Percentiles rank a stretch among this genome's conserved stretches.
phyloP scores from a whole-genome alignment of 2,888 invertebrate genomes.

The Exephanes ischioxanthus region DNA sequence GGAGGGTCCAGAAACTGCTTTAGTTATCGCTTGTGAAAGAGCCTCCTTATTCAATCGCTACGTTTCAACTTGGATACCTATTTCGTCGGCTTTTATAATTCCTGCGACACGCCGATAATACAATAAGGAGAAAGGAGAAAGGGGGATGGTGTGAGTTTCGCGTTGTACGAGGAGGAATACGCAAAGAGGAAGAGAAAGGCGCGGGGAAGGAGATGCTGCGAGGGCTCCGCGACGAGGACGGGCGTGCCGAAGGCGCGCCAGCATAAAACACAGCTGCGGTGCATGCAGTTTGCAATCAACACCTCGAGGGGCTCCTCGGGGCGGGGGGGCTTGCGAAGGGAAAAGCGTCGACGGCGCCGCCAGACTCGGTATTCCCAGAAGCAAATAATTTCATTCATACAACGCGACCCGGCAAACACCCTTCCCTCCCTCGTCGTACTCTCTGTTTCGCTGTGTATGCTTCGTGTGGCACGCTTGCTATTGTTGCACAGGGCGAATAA shows the following conservation, averaged over 20 bases:
- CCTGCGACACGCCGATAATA: slow-evolving; percentile 82
- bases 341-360: slow-evolving; percentile 49
- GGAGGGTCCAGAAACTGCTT: neutral
- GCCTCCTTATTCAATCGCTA: slow-evolving; percentile 23
- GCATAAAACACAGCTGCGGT: slow-evolving; percentile 84
- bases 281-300: slow-evolving; percentile 81
- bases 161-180: slow-evolving; percentile 28
- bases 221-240: slow-evolving; percentile 45
- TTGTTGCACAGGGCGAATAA: slow-evolving; percentile 81
- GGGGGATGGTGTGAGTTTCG: slow-evolving; percentile 57
- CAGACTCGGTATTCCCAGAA: slow-evolving; percentile 82
- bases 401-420: slow-evolving; percentile 78
- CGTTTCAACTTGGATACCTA: slow-evolving; percentile 32
- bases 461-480: slow-evolving; percentile 80
- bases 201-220: slow-evolving; percentile 26
- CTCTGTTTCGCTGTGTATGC: slow-evolving; percentile 74
- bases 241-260: slow-evolving; percentile 61
- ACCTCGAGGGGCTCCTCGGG: slow-evolving; percentile 71
- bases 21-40: neutral
- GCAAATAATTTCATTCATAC: slow-evolving; percentile 84
- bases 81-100: slow-evolving; percentile 48
- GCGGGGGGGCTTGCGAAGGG: slow-evolving; percentile 27
- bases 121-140: slow-evolving; percentile 79
- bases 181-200: slow-evolving; percentile 10
- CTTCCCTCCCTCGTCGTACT: slow-evolving; percentile 46